Evolutionary conservation across 2,888 invertebrate species (phyloP).

Genomic region (Netelia melanura): DNA sequence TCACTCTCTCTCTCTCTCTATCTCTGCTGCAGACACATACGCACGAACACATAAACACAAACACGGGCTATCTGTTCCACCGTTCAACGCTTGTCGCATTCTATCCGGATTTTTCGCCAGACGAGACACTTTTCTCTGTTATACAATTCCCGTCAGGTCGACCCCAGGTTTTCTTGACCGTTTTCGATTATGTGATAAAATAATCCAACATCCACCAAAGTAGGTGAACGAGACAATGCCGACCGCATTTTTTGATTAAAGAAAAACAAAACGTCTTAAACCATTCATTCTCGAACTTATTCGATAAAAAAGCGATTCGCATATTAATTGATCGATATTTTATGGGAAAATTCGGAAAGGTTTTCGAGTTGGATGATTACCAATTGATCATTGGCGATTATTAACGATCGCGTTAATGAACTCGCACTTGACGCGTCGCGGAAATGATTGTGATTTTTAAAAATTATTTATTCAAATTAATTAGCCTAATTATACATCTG

Average conservation of each 20-base stretch:
- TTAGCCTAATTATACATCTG: too few species aligned
- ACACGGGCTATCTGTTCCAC: slow-evolving; percentile 24
- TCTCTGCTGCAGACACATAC: background rate
- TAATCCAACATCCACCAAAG: background rate
- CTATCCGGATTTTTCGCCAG: slow-evolving; percentile 55
- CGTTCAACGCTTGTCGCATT: slow-evolving; percentile 52
- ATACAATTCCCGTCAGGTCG: slow-evolving; percentile 20
- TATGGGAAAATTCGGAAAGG: too few species aligned
- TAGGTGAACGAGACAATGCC: background rate
- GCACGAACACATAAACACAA: too few species aligned
- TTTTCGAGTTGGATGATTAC: too few species aligned
- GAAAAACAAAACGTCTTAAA: background rate
- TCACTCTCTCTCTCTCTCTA: slow-evolving; percentile 17
- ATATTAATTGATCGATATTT: too few species aligned
- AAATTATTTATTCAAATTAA: too few species aligned
- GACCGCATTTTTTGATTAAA: background rate
- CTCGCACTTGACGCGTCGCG: too few species aligned
- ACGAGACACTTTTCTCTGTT: slow-evolving; percentile 39
- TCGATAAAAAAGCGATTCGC: too few species aligned
- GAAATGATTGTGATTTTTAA: too few species aligned
- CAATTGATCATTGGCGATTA: too few species aligned
- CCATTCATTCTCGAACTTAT: background rate
- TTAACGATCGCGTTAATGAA: too few species aligned
- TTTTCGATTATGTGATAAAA: slow-evolving; percentile 32
- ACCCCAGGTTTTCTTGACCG: slow-evolving; percentile 33